These are phyloP conservation scores for Cephonodes hylas DNA, from an alignment of 2,888 invertebrate genomes.

Conservation along the genomic window DNA sequence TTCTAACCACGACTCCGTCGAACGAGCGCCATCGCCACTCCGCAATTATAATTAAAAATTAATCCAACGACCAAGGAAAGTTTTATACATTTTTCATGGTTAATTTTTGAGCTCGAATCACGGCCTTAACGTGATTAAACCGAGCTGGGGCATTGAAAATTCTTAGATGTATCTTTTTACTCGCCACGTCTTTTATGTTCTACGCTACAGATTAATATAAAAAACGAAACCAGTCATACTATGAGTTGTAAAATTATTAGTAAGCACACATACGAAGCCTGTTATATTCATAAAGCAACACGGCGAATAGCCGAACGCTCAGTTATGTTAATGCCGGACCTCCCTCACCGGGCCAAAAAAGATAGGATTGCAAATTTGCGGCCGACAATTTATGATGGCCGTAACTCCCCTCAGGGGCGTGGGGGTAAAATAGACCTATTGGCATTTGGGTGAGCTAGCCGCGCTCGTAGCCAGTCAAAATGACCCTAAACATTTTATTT, in stretches of 20 bases:
- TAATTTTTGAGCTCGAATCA: constrained; percentile 41
- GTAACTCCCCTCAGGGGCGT: constrained; percentile 63
- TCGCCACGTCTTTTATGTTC: neutral
- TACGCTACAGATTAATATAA: neutral
- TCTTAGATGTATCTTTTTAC: neutral
- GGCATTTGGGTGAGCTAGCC: constrained; percentile 74
- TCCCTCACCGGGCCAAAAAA: constrained; percentile 71
- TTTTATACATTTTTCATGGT: constrained; percentile 46
- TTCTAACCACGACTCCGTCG: constrained; percentile 52
- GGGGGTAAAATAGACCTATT: constrained; percentile 74
- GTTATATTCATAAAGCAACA: constrained; percentile 66
- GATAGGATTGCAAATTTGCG: constrained; percentile 81
- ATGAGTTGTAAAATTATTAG: neutral
- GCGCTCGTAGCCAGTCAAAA: constrained; percentile 72
- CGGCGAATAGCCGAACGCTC: constrained; percentile 67
- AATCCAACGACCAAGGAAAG: constrained; percentile 56
- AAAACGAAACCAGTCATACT: neutral
- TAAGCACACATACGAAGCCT: constrained; percentile 24
- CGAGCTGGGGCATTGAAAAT: neutral
- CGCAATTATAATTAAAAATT: constrained; percentile 77
- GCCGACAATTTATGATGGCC: constrained; percentile 78
- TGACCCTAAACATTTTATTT: constrained; percentile 81
- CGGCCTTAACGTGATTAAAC: constrained; percentile 25
- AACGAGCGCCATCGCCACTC: constrained; percentile 55
- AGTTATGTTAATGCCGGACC: constrained; percentile 75